Evolutionary conservation across 2,113 vertebrate genomes (phyloP).

Genomic region (Chloropsis cyanopogon): DNA sequence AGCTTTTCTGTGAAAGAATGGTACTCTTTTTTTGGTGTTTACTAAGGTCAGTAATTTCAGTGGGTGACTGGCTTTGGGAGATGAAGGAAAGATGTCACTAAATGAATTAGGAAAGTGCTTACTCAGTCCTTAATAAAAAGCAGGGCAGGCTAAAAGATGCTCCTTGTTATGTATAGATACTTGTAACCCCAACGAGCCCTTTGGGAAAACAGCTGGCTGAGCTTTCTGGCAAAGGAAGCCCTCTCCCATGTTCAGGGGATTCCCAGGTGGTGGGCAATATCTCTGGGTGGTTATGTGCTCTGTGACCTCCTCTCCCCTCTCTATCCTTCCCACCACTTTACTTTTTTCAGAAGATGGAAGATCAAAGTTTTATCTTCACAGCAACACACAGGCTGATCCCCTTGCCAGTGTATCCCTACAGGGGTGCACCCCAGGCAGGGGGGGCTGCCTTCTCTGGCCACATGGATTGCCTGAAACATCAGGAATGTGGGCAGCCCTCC

Average conservation of each 20-base stretch:
- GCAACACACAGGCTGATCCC: neutral
- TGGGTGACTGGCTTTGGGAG: neutral
- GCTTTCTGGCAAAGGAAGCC: slow-evolving; percentile 21
- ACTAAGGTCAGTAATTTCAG: neutral
- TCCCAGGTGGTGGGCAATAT: slow-evolving; percentile 20
- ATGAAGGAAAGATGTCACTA: slow-evolving; percentile 5
- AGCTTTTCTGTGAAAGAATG: neutral
- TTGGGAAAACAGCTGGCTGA: slow-evolving; percentile 47
- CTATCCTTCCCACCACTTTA: neutral
- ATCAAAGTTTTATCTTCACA: neutral
- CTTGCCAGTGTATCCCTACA: neutral
- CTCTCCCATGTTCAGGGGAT: neutral
- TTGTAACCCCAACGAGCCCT: neutral
- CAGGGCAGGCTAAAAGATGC: slow-evolving; percentile 12
- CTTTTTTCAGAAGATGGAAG: neutral
- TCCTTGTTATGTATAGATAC: neutral
- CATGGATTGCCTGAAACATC: neutral
- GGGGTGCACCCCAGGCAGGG: rapidly evolving
- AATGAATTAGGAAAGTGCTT: slow-evolving; percentile 12
- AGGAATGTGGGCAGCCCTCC: neutral
- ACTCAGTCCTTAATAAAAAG: slow-evolving; percentile 1
- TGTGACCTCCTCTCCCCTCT: neutral
- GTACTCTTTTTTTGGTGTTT: neutral
- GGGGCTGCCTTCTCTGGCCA: rapidly evolving
- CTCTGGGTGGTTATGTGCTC: neutral